Evolutionary conservation across 1,140 invertebrate genomes (phyloP).

Genomic region (Zaprionus davidi): DNA sequence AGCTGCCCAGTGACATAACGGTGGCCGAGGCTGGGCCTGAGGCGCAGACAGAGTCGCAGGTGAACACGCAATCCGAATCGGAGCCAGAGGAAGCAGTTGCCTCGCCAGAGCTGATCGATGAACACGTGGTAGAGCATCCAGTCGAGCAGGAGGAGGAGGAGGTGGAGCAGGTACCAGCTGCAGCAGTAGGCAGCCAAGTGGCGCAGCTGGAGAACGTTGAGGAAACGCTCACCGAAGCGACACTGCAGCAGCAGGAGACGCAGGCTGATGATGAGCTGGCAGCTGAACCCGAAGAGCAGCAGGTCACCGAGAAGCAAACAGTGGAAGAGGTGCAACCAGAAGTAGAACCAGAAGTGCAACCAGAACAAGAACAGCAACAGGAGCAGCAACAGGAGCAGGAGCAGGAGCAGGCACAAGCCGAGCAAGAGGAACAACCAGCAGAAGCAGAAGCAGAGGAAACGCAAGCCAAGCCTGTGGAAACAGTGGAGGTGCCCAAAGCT

Average conservation of each 20-base stretch:
- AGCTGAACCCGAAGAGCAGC: not conserved
- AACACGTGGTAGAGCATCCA: constrained; percentile 60
- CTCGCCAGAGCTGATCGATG: constrained; percentile 54
- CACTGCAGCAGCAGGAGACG: constrained; percentile 12
- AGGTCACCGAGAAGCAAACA: not conserved
- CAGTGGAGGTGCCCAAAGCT: not conserved
- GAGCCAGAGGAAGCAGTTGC: constrained; percentile 18
- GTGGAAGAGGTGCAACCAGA: constrained; percentile 6
- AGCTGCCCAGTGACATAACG: constrained; percentile 61
- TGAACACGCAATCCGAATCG: constrained; percentile 3
- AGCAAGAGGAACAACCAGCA: constrained; percentile 3
- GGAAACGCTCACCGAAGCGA: constrained; percentile 51
- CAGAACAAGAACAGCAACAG: not conserved
- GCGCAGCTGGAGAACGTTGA: constrained; percentile 52
- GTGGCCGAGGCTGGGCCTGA: constrained; percentile 43
- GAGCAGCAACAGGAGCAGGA: not conserved
- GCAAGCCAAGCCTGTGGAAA: not conserved
- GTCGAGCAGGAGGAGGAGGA: constrained; percentile 9
- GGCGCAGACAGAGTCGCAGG: constrained; percentile 16
- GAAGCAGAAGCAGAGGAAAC: not conserved
- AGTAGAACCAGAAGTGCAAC: constrained; percentile 1
- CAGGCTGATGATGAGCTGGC: constrained; percentile 25
- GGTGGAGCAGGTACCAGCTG: not conserved
- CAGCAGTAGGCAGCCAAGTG: constrained; percentile 47
- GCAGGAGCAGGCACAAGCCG: not conserved